These are phyloP conservation scores for Aproaerema taeniolella DNA, from an alignment of 2,888 invertebrate genomes.

Conservation along the genomic window DNA sequence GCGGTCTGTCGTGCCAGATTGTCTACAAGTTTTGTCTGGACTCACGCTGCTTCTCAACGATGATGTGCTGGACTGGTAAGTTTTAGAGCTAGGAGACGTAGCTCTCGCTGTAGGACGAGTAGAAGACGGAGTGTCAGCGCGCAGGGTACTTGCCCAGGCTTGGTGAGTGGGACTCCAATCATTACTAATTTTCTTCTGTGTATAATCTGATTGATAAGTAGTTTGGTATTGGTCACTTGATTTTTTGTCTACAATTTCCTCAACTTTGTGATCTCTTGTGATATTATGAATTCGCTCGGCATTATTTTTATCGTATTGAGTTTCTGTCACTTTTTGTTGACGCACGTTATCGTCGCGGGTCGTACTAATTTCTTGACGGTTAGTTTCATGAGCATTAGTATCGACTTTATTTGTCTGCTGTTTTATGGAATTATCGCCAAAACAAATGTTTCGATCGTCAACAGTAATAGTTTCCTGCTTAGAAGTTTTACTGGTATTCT, in stretches of 20 bases:
- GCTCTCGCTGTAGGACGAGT: conserved; percentile 67
- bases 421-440: conserved; percentile 19
- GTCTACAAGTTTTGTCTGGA: conserved; percentile 57
- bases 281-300: conserved; percentile 36
- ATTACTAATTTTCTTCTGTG: conserved; percentile 76
- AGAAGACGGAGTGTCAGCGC: conserved; percentile 80
- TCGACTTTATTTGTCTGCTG: conserved; percentile 25
- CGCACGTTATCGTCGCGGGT: conserved; percentile 25
- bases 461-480: not conserved
- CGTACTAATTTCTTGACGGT: conserved; percentile 25
- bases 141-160: conserved; percentile 84
- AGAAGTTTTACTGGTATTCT: not conserved
- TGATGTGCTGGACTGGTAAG: conserved; percentile 69
- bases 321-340: conserved; percentile 30
- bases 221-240: conserved; percentile 74
- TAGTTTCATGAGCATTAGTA: conserved; percentile 28
- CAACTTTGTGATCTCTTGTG: conserved; percentile 36
- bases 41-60: conserved; percentile 74
- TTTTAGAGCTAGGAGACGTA: conserved; percentile 75
- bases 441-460: conserved; percentile 7
- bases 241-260: conserved; percentile 44
- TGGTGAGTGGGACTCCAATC: conserved; percentile 85
- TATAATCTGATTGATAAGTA: conserved; percentile 78
- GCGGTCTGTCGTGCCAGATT: conserved; percentile 47
- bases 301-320: conserved; percentile 28